A percentile compares a stretch with the other conserved stretches of the same genome.
Conservation (phyloP, 1,140 invertebrate species). For the Harpegnathos saltator region DNA sequence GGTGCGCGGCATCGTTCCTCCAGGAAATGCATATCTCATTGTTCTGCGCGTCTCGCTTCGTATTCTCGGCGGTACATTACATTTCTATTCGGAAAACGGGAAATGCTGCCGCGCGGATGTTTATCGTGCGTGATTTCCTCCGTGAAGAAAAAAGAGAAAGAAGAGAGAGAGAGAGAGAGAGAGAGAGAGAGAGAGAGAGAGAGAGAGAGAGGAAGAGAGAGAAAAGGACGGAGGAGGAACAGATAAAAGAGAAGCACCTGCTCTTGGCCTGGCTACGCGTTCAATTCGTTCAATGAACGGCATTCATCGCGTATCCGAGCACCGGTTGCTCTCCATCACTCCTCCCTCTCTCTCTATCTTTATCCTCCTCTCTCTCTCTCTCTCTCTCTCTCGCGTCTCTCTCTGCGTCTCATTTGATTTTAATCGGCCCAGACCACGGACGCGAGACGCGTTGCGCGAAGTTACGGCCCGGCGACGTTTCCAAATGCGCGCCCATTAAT, state of each 20-base stretch:
- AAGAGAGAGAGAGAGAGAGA: no score
- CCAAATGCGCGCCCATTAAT: neutral
- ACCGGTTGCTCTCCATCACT: no score
- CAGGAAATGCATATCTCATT: constrained; percentile 49
- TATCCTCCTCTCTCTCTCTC: no score
- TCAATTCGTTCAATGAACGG: constrained; percentile 6
- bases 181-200: no score
- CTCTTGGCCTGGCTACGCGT: neutral
- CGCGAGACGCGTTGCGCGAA: no score
- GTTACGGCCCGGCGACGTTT: neutral
- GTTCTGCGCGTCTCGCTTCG: constrained; percentile 16
- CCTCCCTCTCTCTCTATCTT: no score
- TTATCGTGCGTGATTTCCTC: constrained; percentile 38
- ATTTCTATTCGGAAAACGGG: constrained; percentile 56
- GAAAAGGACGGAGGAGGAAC: no score
- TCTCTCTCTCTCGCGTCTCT: neutral
- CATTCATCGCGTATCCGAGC: neutral
- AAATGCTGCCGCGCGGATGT: constrained; percentile 43
- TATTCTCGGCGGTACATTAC: constrained; percentile 57
- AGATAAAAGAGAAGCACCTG: neutral
- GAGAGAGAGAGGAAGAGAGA: no score
- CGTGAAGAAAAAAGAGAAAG: constrained; percentile 4
- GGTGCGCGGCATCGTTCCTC: constrained; percentile 24
- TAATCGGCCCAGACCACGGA: neutral
- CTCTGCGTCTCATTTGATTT: no score